phyloP scores from a whole-genome alignment of 1,140 invertebrate species.

The Cephus cinctus region DNA sequence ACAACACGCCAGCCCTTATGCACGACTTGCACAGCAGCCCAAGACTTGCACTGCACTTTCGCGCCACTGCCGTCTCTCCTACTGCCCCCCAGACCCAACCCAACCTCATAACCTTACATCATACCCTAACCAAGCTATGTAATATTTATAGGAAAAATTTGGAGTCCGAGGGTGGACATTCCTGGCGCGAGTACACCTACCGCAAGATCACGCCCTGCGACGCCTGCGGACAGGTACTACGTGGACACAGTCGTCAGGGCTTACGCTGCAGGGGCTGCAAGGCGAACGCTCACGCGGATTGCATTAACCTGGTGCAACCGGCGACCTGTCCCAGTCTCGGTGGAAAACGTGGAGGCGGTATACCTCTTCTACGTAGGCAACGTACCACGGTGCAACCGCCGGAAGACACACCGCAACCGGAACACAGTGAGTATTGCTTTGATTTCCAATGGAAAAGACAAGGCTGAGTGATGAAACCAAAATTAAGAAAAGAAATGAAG shows the following conservation, averaged over 20 bases:
- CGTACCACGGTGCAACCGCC: conserved; percentile 67
- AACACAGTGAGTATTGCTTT: conserved; percentile 50
- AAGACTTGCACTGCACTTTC: too few relatives aligned
- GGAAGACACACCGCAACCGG: conserved; percentile 36
- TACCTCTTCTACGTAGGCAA: conserved; percentile 81
- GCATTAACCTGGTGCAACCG: conserved; percentile 54
- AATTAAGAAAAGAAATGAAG: neutral
- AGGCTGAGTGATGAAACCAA: too few relatives aligned
- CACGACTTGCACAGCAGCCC: too few relatives aligned
- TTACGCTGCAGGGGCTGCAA: conserved; percentile 87
- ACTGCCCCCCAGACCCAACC: too few relatives aligned
- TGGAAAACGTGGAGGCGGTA: conserved; percentile 71
- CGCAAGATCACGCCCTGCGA: conserved; percentile 95
- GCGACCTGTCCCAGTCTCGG: conserved; percentile 42
- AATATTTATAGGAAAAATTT: conserved; percentile 86
- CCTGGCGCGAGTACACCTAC: conserved; percentile 92
- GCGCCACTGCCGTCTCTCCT: too few relatives aligned
- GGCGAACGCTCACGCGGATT: conserved; percentile 88
- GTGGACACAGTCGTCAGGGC: conserved; percentile 91
- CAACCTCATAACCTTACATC: too few relatives aligned
- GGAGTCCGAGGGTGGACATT: conserved; percentile 68
- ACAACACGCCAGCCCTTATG: too few relatives aligned
- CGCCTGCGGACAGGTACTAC: conserved; percentile 86
- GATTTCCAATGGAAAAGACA: too few relatives aligned
- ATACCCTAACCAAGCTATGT: too few relatives aligned